Evolutionary conservation across 37 sponge, comb jelly and placozoan species (phyloP), one percentile per base, ranked within the genome.

Genomic region (Eunapius fragilis): DNA sequence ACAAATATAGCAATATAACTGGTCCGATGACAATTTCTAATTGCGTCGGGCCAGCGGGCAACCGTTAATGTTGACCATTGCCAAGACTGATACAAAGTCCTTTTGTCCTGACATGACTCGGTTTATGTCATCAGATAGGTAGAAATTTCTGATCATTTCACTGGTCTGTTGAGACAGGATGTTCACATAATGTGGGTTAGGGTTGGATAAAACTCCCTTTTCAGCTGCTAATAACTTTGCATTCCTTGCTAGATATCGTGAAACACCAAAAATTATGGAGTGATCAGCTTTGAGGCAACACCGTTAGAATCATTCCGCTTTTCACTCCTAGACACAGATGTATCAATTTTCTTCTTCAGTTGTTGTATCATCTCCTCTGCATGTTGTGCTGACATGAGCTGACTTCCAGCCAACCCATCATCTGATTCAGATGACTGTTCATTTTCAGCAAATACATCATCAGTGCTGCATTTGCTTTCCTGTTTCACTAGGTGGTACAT

Each of bases 21-120:
- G n/a, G n/a, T n/a, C n/a, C n/a, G n/a, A n/a, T n/a, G n/a, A n/a
- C n/a, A n/a, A n/a, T n/a, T n/a, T n/a, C n/a, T n/a, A n/a, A n/a
- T n/a, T n/a, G n/a, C n/a, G n/a, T n/a, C n/a, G n/a, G n/a, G n/a
- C n/a, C n/a, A n/a, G n/a, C n/a, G n/a, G n/a, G n/a, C n/a, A n/a
- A n/a, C n/a, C n/a, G n/a, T n/a, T n/a, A n/a, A n/a, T n/a, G n/a
- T n/a, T n/a, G n/a, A n/a, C n/a, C n/a, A n/a, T n/a, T n/a, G n/a
- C 26, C 6, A 41, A 41, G n/a, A 88, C 70, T 82, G 83, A 82
- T 31, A 75, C 79, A 88, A 74, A 81, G 76, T 82, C 89, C 34
- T 75, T 88, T 71, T 76, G 73, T 9, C 89, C 89, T 50, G 89
- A 79, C 79, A 86, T 41, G 41, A 41, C 41, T 41, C 75, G 67